Percentiles rank a stretch among this genome's conserved stretches.
These are phyloP conservation scores for Meleagris gallopavo DNA, from an alignment of 2,113 vertebrate genomes.

Conservation along the genomic window DNA sequence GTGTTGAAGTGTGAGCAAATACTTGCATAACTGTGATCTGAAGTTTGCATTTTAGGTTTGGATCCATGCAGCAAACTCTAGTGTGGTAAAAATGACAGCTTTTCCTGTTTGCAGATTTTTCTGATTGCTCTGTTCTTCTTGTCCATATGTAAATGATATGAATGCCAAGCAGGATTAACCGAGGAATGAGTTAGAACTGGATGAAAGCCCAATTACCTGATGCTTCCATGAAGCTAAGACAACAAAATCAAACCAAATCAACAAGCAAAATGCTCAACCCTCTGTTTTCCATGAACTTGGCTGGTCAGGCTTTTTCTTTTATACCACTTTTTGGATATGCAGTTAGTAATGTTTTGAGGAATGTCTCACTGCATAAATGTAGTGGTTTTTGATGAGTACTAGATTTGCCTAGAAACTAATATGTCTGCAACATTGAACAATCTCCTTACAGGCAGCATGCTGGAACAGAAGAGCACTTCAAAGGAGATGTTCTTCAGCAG, in stretches of 20 bases:
- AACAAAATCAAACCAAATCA: background rate
- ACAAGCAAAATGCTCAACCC: background rate
- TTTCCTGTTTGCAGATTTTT: slow-evolving; percentile 63
- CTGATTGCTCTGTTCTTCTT: slow-evolving; percentile 64
- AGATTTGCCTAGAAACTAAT: background rate
- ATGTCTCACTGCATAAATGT: background rate
- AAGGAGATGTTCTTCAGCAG: background rate
- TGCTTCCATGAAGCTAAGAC: background rate
- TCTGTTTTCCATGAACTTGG: background rate
- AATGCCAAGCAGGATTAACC: slow-evolving; percentile 36
- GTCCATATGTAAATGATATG: slow-evolving; percentile 58
- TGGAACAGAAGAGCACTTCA: background rate
- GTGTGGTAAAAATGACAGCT: slow-evolving; percentile 63
- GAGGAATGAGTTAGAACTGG: background rate
- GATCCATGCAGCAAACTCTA: slow-evolving; percentile 49
- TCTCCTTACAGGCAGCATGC: background rate
- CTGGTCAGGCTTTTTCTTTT: background rate
- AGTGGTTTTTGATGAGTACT: background rate
- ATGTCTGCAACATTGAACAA: background rate
- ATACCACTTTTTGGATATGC: background rate
- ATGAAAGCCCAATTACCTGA: slow-evolving; percentile 30
- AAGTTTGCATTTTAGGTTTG: slow-evolving; percentile 55
- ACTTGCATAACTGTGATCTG: slow-evolving; percentile 65
- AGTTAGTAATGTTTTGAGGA: background rate
- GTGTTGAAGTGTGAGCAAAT: slow-evolving; percentile 69